Conservation (phyloP, 2,797 vertebrate species). For the Ara ararauna region DNA sequence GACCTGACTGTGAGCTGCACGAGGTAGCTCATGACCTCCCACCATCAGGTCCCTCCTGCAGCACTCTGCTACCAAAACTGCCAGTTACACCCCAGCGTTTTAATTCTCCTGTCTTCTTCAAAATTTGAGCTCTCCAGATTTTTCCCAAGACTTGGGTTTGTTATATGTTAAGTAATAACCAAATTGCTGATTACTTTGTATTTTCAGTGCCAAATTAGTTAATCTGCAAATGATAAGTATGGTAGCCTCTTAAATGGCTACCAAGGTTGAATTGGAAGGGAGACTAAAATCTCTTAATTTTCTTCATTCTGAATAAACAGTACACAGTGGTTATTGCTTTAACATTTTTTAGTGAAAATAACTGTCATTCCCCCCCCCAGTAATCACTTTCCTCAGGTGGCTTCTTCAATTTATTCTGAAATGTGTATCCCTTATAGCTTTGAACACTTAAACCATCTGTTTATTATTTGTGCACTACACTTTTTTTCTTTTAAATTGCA, state of each 20-base stretch:
- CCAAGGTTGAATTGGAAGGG: neutral
- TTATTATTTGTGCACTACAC: conserved; percentile 42
- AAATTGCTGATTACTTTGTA: neutral
- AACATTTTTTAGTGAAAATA: neutral
- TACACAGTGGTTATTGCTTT: neutral
- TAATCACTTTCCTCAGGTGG: conserved; percentile 1
- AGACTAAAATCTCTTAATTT: neutral
- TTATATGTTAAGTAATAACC: neutral
- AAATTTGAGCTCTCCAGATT: neutral
- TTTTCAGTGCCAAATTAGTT: neutral
- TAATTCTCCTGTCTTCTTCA: neutral
- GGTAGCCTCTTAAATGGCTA: neutral
- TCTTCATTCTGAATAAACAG: neutral
- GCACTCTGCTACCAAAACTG: neutral
- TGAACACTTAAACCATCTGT: conserved; percentile 45
- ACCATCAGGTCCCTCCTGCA: neutral
- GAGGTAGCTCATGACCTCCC: neutral
- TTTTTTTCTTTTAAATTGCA: conserved; percentile 2
- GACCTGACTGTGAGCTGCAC: neutral
- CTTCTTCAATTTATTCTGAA: neutral
- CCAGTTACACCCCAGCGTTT: neutral
- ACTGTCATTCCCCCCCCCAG: neutral
- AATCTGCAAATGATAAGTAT: neutral
- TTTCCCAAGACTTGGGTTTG: neutral
- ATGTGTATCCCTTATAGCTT: neutral